Percentiles rank a stretch among this genome's conserved stretches.
Conservation (phyloP, 2,888 invertebrate genomes). For the Griposia aprilina region DNA sequence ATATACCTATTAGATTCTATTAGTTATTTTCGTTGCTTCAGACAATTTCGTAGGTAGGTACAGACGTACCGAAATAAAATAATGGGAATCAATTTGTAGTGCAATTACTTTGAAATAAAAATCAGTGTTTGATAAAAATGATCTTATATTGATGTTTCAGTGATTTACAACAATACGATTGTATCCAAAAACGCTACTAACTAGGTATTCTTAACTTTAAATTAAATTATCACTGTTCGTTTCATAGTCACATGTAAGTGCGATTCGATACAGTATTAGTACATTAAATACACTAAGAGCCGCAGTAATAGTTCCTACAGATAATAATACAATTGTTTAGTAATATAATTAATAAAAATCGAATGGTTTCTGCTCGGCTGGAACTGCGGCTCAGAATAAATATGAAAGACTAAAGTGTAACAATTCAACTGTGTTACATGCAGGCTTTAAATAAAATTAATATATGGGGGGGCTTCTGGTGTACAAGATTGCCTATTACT, state of each 20-base stretch:
- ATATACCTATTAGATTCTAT: background rate
- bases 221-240: conserved; percentile 83
- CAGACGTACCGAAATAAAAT: background rate
- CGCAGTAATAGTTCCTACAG: conserved; percentile 67
- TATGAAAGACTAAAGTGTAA: conserved; percentile 69
- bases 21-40: too few relatives aligned
- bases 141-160: conserved; percentile 83
- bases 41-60: too few relatives aligned
- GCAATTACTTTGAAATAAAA: conserved; percentile 52
- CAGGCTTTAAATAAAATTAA: conserved; percentile 49
- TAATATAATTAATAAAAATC: conserved; percentile 60
- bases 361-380: conserved; percentile 58
- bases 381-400: conserved; percentile 71
- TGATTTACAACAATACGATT: conserved; percentile 85
- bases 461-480: conserved; percentile 68
- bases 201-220: conserved; percentile 80
- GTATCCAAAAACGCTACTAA: conserved; percentile 84
- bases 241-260: conserved; percentile 72
- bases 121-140: conserved; percentile 77
- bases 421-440: conserved; percentile 58
- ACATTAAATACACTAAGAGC: conserved; percentile 67
- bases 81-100: background rate
- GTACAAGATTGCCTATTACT: conserved; percentile 65
- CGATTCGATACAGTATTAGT: conserved; percentile 74
- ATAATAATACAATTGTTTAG: conserved; percentile 65